phyloP scores from a whole-genome alignment of 2,113 vertebrate genomes.

The Zosterops japonicus region DNA sequence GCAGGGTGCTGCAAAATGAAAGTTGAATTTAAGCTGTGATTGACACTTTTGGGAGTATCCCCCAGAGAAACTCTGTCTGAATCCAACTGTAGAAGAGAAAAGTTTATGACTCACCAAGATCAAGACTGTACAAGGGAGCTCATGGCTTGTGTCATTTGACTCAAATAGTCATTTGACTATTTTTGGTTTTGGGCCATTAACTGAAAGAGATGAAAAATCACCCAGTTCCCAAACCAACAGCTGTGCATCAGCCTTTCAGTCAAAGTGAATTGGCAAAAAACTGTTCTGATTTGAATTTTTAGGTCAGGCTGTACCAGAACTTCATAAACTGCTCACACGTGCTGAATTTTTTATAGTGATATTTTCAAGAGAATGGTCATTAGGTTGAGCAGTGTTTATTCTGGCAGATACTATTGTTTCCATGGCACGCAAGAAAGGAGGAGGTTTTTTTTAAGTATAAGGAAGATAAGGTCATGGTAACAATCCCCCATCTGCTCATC shows the following conservation, averaged over 20 bases:
- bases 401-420: constrained; percentile 46
- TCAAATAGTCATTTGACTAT: not conserved
- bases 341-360: constrained; percentile 52
- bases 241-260: constrained; percentile 1
- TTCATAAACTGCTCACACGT: constrained; percentile 16
- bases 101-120: not conserved
- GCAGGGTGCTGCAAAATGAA: not conserved
- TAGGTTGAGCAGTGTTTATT: constrained; percentile 33
- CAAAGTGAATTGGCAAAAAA: constrained; percentile 34
- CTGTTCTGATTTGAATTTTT: constrained; percentile 53
- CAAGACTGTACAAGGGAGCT: not conserved
- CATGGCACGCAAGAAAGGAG: constrained; percentile 1
- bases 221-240: not conserved
- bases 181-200: not conserved
- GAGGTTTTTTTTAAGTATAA: not conserved
- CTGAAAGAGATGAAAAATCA: constrained; percentile 4
- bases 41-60: not conserved
- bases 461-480: constrained; percentile 1
- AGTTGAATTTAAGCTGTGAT: not conserved
- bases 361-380: constrained; percentile 63
- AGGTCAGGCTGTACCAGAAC: constrained; percentile 51
- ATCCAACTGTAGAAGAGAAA: not conserved
- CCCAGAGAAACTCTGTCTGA: not conserved
- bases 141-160: not conserved
- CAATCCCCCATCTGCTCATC: not conserved